Evolutionary conservation across 1,140 invertebrate species (phyloP), one percentile per base, ranked within the genome.

Genomic region (Leucophenga varia): DNA sequence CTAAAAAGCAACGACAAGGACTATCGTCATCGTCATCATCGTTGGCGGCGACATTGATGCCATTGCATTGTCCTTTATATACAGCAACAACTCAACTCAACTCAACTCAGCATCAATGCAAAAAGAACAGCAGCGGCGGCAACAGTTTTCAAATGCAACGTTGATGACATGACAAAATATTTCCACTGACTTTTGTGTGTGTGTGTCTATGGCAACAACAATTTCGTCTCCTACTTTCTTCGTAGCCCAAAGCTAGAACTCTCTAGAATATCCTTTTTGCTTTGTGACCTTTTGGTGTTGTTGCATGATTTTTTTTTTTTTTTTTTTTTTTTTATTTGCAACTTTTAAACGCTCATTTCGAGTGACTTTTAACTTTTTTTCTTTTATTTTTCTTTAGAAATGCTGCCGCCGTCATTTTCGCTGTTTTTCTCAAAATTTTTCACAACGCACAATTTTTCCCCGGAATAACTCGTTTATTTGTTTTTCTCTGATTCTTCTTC

Each of bases 91-190:
- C n/a, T n/a, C n/a, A n/a, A n/a, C n/a, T n/a, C n/a, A n/a, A n/a
- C n/a, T n/a, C n/a, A n/a, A n/a, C n/a, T n/a, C n/a, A n/a, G n/a
- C n/a, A n/a, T n/a, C n/a, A n/a, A n/a, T n/a, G n/a, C n/a, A n/a
- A n/a, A n/a, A n/a, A n/a, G n/a, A n/a, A n/a, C n/a, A n/a, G n/a
- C n/a, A n/a, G n/a, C n/a, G n/a, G n/a, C n/a, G 22, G 56, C 60
- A 59, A 64, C 60, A 57, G 60, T 64, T 64, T 52, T 59, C 59
- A 49, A 34, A 8, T 9, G 18, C 35, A 14, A 17, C 18, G 35
- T 19, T 65, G 63, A 65, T 67, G 63, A 65, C 63, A 65, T 65
- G 63, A 65, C 63, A 65, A 65, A 65, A 65, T 65, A 65, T 65
- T 65, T 65, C 58, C 61, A 52, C 61, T 55, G 61, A 56, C 58